A percentile compares a stretch with the other conserved stretches of the same genome.
Conservation (phyloP, 2,797 vertebrate genomes). For the Ciconia nigra region DNA sequence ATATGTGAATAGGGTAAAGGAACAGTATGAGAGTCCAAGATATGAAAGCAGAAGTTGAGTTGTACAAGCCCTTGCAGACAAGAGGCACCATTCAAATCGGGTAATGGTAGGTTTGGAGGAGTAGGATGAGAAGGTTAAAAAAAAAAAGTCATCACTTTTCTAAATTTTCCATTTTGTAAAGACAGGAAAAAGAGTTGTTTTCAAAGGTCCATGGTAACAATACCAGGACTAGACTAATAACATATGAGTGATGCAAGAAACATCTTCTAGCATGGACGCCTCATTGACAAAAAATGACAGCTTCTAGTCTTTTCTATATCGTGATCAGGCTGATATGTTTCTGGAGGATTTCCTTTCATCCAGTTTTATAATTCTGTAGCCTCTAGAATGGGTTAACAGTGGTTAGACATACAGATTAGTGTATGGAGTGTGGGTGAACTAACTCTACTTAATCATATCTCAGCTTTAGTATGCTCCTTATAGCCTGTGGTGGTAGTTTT, state of each 20-base stretch:
- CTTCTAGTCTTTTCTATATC: background rate
- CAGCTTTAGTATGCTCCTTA: background rate
- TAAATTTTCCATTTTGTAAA: background rate
- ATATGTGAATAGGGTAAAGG: background rate
- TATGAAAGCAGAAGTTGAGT: background rate
- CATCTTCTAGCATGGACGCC: background rate
- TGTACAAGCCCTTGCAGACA: background rate
- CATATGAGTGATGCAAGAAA: background rate
- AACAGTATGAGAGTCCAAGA: background rate
- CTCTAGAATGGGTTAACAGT: background rate
- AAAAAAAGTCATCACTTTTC: background rate
- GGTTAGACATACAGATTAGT: background rate
- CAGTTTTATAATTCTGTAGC: background rate
- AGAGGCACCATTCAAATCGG: background rate
- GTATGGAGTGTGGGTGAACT: background rate
- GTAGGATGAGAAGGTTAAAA: background rate
- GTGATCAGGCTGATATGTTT: background rate
- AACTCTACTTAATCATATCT: background rate
- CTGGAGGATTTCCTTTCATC: background rate
- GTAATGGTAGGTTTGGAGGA: background rate
- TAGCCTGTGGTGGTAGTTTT: background rate
- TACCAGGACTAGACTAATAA: background rate
- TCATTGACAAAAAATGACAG: background rate
- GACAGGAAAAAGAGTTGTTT: background rate
- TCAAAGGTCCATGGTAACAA: background rate